Evolutionary conservation across 2,113 vertebrate genomes (phyloP), one percentile per base, ranked within the genome.

Genomic region (Anhinga rufa): DNA sequence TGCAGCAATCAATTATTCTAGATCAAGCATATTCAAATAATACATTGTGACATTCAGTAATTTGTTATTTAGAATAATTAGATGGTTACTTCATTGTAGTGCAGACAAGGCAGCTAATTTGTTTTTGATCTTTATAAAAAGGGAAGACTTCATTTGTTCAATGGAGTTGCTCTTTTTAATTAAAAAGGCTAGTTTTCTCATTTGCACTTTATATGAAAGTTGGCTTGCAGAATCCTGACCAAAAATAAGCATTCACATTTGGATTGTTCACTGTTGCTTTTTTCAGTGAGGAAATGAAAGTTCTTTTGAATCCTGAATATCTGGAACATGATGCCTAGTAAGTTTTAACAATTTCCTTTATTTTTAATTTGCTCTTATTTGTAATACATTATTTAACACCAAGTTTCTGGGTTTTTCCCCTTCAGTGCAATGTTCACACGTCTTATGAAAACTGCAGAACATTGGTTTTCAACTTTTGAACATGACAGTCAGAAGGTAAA

Each of bases 261-360:
- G 95, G 64, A 97, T 98, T 96, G 54, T 85, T 97, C 85, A 69
- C 92, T 97, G 64, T 98, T 97, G 68, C 69, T 94, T 97, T 97
- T 98, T 96, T 81, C 98, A 99, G 99, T 66, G 99, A 99, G 96
- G 99, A 99, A 98, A 99, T 99, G 99, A 99, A 98, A 98, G 98
- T 98, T 95, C 97, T 99, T 86, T 96, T 99, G 97, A 98, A 99
- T 97, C 99, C 99, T 31, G 98, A 96, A 68, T 99, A 98, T 97
- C 98, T 99, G 92, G 99, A 99, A 91, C 99, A 99, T 36, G 99
- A 99, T 96, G 99, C 99, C 87, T 99, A 99, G 99, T 99, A 98
- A 99, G 99, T 99, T 93, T 72, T 91, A 91, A 90, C 81, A 76
- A 81, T 77, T 96, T 95, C 52, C 87, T 91, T 94, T 96, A 83